These are phyloP conservation scores for Drosophila cognata DNA, from an alignment of 2,888 invertebrate genomes.

Conservation along the genomic window DNA sequence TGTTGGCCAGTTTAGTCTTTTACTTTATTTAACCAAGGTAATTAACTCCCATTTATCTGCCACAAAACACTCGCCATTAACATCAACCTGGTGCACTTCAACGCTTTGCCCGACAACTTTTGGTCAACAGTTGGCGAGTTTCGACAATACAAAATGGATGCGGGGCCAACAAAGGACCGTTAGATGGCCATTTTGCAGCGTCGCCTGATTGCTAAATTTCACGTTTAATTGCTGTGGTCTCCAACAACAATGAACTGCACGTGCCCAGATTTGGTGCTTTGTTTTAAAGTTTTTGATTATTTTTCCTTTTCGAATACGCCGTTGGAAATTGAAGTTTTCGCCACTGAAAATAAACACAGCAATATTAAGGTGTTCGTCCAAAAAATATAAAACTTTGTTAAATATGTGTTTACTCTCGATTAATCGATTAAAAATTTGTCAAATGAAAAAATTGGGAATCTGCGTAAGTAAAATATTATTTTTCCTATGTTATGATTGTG, in stretches of 20 bases:
- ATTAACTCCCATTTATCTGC: conserved; percentile 40
- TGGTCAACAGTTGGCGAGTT: conserved; percentile 8
- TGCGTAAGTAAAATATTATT: background rate
- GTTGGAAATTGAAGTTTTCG: background rate
- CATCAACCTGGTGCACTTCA: conserved; percentile 17
- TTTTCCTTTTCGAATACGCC: background rate
- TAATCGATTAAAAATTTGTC: background rate
- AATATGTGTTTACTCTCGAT: background rate
- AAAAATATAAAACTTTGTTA: background rate
- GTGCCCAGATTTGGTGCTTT: background rate
- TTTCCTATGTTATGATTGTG: background rate
- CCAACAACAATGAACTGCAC: conserved; percentile 14
- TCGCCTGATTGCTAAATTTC: conserved; percentile 9
- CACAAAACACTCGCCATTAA: conserved; percentile 26
- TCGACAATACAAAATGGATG: conserved; percentile 15
- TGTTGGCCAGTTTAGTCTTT: conserved; percentile 11
- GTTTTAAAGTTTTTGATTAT: conserved; percentile 1
- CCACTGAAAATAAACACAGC: background rate
- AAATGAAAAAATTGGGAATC: background rate
- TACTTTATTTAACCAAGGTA: conserved; percentile 24
- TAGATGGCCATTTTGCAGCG: conserved; percentile 13
- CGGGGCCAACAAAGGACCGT: conserved; percentile 11
- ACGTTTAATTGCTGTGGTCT: conserved; percentile 16
- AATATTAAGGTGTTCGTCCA: fast-evolving
- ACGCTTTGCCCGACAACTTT: conserved; percentile 20